These are phyloP conservation scores for Cylloceria caligata DNA, from an alignment of 2,888 invertebrate species.

Conservation along the genomic window DNA sequence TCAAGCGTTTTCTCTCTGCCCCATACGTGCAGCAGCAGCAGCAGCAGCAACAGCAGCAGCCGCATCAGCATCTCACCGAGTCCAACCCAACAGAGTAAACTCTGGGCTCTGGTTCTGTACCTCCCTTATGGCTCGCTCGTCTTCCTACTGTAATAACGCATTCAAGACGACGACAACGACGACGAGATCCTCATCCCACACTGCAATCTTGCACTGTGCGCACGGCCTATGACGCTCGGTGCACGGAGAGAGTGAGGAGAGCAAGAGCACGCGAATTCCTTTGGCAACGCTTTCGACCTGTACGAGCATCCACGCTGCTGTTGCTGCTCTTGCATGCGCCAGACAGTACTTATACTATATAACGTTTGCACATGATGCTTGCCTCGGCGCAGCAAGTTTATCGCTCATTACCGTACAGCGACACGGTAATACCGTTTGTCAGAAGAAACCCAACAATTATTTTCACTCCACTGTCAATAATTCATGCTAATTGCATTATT, in stretches of 20 bases:
- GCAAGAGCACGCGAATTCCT: conserved; percentile 59
- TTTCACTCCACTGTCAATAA: conserved; percentile 26
- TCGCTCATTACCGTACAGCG: conserved; percentile 56
- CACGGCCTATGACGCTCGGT: background rate
- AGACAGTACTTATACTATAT: conserved; percentile 52
- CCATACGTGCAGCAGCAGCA: conserved; percentile 43
- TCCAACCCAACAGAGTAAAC: conserved; percentile 37
- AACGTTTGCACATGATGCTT: conserved; percentile 4
- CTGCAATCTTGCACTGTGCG: conserved; percentile 29
- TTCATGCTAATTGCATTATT: conserved; percentile 61
- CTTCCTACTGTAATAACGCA: conserved; percentile 66
- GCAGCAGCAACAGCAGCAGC: conserved; percentile 32
- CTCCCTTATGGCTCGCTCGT: conserved; percentile 50
- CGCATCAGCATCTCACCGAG: conserved; percentile 37
- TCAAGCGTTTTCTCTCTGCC: conserved; percentile 57
- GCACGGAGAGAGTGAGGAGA: conserved; percentile 11
- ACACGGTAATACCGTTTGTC: conserved; percentile 65
- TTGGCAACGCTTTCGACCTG: conserved; percentile 65
- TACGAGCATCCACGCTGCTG: conserved; percentile 36
- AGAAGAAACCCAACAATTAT: conserved; percentile 64
- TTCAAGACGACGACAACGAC: conserved; percentile 61
- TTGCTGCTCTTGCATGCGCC: conserved; percentile 11
- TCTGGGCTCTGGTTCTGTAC: conserved; percentile 29
- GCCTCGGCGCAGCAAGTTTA: conserved; percentile 47
- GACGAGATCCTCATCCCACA: conserved; percentile 43